Base-by-base conservation (phyloP, 2,888 invertebrate genomes). In the Cosmia trapezina region DNA sequence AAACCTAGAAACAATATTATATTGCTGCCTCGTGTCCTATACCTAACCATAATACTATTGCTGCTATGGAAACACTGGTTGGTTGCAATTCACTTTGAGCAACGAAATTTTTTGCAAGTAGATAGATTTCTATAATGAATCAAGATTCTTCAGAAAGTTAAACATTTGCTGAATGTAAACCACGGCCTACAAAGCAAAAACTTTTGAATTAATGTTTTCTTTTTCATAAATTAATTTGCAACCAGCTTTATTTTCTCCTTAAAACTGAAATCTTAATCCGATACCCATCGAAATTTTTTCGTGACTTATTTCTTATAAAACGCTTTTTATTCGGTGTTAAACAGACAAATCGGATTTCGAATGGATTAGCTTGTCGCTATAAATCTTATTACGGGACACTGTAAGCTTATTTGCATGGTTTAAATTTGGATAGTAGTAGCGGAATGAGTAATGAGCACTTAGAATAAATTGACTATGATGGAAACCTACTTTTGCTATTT, bases 311-410 rank as follows among this genome's bases (percentile, higher is more conserved):
- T 88, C 83, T 88, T 85, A 83, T 81, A 83, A 86, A 85, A 80
- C 65, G 80, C 53, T 86, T 89, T 90, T 87, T 88, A 89, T 89
- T 89, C 87, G 78, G 78, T 89, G 89, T 89, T 90, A 87, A 89
- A 89, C 88, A 89, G 87, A 89, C 89, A 91, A 91, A 92, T 92
- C 89, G 90, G 91, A 91, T 93, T 91, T 87, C 78, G 71, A 88
- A 86, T 84, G 89, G 91, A 91, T 92, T 91, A 92, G 83, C 82
- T 86, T 90, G 91, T 91, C 90, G 84, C 88, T 86, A 91, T 91
- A 90, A 92, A 91, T 93, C 91, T 91, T 91, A 90, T 90, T 89
- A 90, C 81, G 84, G 79, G 82, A 83, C 82, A 66, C 83, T 76
- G 81, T 84, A 83, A 87, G 86, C 89, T 88, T 91, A 89, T 91